These are phyloP conservation scores for Sula dactylatra DNA, from an alignment of 2,113 vertebrate species.

Conservation along the genomic window DNA sequence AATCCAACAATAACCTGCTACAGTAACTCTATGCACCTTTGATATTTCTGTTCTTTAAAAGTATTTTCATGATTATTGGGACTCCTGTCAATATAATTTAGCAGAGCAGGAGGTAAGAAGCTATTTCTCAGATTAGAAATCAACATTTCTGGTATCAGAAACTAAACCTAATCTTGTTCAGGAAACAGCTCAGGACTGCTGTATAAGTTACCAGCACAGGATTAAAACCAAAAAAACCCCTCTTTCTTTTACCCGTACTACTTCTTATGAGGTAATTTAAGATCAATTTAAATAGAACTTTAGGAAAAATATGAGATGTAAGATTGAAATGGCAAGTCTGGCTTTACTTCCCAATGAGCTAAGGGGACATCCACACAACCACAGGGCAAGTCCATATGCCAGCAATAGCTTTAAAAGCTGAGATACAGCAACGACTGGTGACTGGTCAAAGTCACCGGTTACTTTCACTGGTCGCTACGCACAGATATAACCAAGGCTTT, in stretches of 20 bases:
- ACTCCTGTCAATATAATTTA: not conserved
- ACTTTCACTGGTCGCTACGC: not conserved
- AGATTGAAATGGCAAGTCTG: not conserved
- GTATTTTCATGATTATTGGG: not conserved
- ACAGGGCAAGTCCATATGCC: not conserved
- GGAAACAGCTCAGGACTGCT: not conserved
- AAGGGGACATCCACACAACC: not conserved
- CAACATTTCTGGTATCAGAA: not conserved
- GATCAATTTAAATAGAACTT: not conserved
- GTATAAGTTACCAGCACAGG: not conserved
- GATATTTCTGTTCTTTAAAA: not conserved
- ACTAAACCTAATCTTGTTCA: not conserved
- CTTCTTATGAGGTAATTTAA: not conserved
- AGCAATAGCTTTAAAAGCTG: not conserved
- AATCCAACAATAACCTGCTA: not conserved
- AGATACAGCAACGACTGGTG: not conserved
- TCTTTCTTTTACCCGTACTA: accelerated
- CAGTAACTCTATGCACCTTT: not conserved
- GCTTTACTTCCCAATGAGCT: not conserved
- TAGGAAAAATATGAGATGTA: not conserved
- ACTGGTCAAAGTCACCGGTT: not conserved
- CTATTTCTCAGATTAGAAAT: not conserved
- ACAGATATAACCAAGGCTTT: not conserved
- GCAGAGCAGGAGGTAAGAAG: not conserved
- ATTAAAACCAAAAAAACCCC: not conserved